Conservation (phyloP, 2,113 vertebrate species). For the Capreolus pygargus region DNA sequence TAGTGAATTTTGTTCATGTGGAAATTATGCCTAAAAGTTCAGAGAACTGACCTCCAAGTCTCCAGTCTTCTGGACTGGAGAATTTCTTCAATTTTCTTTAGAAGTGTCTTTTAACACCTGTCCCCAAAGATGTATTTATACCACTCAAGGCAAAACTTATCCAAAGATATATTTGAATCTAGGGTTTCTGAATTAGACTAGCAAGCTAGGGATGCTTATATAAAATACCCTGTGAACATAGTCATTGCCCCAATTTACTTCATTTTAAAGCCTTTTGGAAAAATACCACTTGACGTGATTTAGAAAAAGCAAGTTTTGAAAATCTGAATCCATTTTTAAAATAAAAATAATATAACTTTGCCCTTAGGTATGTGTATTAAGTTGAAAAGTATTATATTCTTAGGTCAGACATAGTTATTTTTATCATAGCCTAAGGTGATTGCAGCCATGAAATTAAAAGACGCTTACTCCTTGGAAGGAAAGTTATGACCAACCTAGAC, state of each 20-base stretch:
- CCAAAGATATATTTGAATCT: neutral
- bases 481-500: no score
- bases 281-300: neutral
- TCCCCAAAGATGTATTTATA: neutral
- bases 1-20: conserved; percentile 63
- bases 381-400: neutral
- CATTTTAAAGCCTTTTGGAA: conserved; percentile 10
- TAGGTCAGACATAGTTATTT: neutral
- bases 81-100: conserved; percentile 21
- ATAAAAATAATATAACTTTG: neutral
- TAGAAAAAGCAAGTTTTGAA: neutral
- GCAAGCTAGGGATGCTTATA: neutral
- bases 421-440: neutral
- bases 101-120: neutral
- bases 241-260: neutral
- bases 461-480: no score
- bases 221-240: neutral
- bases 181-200: conserved; percentile 19
- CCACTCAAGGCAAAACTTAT: neutral
- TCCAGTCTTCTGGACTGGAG: conserved; percentile 3
- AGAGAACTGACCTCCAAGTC: conserved; percentile 60
- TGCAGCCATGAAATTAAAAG: no score
- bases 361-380: neutral
- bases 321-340: neutral
- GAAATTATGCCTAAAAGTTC: conserved; percentile 53